Percentiles rank a stretch among this genome's conserved stretches.
phyloP scores from a whole-genome alignment of 37 sponge, comb jelly and placozoan species.

The Oopsacas minuta region DNA sequence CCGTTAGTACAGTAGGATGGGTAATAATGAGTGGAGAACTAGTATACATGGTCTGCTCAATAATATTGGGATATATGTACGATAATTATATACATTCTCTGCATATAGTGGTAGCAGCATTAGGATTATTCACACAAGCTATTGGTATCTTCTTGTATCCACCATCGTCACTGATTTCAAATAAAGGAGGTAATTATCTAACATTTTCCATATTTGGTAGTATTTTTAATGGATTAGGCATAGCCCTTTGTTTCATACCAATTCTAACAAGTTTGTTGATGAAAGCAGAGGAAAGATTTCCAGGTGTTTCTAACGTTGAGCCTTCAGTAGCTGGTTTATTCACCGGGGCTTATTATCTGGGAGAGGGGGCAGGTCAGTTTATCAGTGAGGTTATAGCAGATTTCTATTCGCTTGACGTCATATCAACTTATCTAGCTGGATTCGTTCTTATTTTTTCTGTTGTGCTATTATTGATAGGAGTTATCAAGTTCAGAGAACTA shows the following conservation, averaged over 20 bases:
- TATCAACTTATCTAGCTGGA: neutral
- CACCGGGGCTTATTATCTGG: slow-evolving; percentile 1
- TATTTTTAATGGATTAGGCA: neutral
- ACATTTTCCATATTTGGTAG: neutral
- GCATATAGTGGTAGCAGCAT: neutral
- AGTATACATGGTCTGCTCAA: neutral
- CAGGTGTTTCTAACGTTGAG: neutral
- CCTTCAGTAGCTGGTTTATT: slow-evolving; percentile 10
- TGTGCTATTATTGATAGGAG: neutral
- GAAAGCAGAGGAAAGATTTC: neutral
- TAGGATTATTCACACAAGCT: neutral
- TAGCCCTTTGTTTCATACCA: neutral
- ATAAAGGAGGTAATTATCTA: neutral
- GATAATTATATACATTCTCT: neutral
- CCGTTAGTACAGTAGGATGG: slow-evolving; percentile 4
- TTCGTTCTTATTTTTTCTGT: neutral
- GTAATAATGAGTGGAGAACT: slow-evolving; percentile 15
- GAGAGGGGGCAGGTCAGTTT: neutral
- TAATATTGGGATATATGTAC: neutral
- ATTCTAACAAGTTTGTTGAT: neutral
- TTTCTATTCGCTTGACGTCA: neutral
- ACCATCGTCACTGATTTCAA: neutral
- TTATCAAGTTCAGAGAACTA: neutral
- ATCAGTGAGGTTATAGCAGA: neutral
- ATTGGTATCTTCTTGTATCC: neutral